These are phyloP conservation scores for Micrasema longulum DNA, from an alignment of 1,140 invertebrate genomes.

Conservation along the genomic window DNA sequence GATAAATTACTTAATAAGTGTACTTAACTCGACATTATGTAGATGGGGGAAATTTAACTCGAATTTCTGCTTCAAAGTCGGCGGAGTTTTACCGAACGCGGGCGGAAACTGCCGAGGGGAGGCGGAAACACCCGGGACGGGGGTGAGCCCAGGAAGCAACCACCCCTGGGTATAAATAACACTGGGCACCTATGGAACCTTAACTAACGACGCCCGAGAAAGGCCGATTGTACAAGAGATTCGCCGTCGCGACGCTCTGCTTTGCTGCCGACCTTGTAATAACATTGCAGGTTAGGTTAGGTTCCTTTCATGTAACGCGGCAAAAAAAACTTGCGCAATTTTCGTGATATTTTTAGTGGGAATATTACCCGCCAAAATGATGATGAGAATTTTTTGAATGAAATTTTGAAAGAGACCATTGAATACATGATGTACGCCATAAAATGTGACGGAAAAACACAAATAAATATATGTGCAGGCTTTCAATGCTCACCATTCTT, in stretches of 20 bases:
- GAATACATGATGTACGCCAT: too few species aligned
- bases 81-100: constrained; percentile 31
- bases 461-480: too few species aligned
- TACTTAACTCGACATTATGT: constrained; percentile 14
- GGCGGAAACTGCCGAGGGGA: constrained; percentile 21
- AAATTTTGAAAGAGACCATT: too few species aligned
- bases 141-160: constrained; percentile 4
- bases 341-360: too few species aligned
- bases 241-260: constrained; percentile 35
- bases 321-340: too few species aligned
- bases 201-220: constrained; percentile 44
- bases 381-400: too few species aligned
- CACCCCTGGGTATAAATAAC: constrained; percentile 47
- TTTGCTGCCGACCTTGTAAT: constrained; percentile 24
- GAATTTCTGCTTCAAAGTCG: constrained; percentile 17
- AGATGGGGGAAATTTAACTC: constrained; percentile 3
- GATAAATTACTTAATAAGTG: constrained; percentile 21
- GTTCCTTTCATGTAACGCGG: too few species aligned
- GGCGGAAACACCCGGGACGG: constrained; percentile 22
- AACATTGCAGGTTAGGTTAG: too few species aligned
- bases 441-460: too few species aligned
- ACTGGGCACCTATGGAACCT: constrained; percentile 29
- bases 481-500: too few species aligned
- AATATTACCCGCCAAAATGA: too few species aligned
- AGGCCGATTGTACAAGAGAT: constrained; percentile 38